These are phyloP conservation scores for Hyla sarda DNA, from an alignment of 2,113 vertebrate genomes.

Conservation along the genomic window DNA sequence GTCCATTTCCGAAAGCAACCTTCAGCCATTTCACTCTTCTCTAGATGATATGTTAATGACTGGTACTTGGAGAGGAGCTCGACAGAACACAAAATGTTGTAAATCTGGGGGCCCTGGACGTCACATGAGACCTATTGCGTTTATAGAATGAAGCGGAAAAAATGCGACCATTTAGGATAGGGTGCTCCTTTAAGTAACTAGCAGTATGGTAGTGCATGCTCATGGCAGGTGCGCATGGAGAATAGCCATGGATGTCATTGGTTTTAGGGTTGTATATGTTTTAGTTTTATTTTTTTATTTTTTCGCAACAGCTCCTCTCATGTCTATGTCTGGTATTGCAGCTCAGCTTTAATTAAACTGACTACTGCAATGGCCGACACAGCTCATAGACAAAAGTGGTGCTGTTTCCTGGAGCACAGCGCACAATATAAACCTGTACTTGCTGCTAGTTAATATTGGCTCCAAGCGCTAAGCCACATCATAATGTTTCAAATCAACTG, in stretches of 20 bases:
- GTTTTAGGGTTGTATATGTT: too few relatives aligned
- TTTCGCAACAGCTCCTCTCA: neutral
- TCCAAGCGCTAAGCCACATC: too few relatives aligned
- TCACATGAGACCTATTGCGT: neutral
- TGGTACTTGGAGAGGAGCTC: conserved; percentile 2
- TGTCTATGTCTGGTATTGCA: neutral
- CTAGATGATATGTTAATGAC: conserved; percentile 43
- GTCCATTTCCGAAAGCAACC: conserved; percentile 51
- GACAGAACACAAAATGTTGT: neutral
- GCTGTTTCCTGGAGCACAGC: neutral
- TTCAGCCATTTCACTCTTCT: conserved; percentile 23
- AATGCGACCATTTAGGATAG: neutral
- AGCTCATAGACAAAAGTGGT: neutral
- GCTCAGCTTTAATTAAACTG: neutral
- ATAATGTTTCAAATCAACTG: too few relatives aligned
- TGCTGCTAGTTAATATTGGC: neutral
- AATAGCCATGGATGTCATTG: too few relatives aligned
- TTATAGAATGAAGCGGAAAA: neutral
- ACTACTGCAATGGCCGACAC: neutral
- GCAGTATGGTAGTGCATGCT: neutral
- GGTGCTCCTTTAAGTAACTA: neutral
- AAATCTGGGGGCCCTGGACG: neutral
- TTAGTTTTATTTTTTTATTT: too few relatives aligned
- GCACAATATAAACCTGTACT: neutral
- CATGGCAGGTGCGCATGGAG: too few relatives aligned